Percentiles rank a stretch among this genome's conserved stretches.
These are phyloP conservation scores for Patella vulgata DNA, from an alignment of 1,140 invertebrate species.

Conservation along the genomic window DNA sequence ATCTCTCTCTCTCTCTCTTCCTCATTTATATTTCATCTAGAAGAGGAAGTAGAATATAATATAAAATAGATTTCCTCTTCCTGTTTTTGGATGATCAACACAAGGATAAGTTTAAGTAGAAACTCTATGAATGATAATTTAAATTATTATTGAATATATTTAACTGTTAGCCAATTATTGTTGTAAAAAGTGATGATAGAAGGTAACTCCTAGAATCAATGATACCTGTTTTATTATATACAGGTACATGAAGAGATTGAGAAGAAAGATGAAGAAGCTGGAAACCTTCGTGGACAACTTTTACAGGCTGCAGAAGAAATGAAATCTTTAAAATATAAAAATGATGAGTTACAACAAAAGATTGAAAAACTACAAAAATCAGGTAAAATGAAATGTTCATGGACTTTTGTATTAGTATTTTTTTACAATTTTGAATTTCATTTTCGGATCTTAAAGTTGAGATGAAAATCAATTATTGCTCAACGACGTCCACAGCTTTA, in stretches of 20 bases:
- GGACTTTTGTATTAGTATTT: too few relatives aligned
- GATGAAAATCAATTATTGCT: too few relatives aligned
- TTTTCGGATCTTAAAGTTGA: too few relatives aligned
- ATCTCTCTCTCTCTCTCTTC: too few relatives aligned
- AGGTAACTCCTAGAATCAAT: too few relatives aligned
- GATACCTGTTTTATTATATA: conserved; percentile 23
- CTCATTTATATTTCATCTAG: too few relatives aligned
- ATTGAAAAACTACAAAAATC: conserved; percentile 63
- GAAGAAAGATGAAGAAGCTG: conserved; percentile 72
- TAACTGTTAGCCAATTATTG: too few relatives aligned
- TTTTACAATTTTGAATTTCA: too few relatives aligned
- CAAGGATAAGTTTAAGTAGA: not conserved
- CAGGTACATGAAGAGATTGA: conserved; percentile 67
- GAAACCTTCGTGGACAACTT: conserved; percentile 38
- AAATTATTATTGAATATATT: not conserved
- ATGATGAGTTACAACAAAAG: conserved; percentile 62
- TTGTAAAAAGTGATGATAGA: too few relatives aligned
- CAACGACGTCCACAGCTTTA: too few relatives aligned
- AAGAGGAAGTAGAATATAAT: too few relatives aligned
- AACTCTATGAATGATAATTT: not conserved
- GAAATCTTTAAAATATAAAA: conserved; percentile 2
- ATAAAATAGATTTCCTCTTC: not conserved
- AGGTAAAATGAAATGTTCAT: too few relatives aligned
- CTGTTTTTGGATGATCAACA: not conserved
- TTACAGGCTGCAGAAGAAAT: conserved; percentile 72